Percentiles rank a stretch among this genome's conserved stretches.
Conservation (phyloP, 2,797 vertebrate genomes). For the Scyliorhinus canicula region DNA sequence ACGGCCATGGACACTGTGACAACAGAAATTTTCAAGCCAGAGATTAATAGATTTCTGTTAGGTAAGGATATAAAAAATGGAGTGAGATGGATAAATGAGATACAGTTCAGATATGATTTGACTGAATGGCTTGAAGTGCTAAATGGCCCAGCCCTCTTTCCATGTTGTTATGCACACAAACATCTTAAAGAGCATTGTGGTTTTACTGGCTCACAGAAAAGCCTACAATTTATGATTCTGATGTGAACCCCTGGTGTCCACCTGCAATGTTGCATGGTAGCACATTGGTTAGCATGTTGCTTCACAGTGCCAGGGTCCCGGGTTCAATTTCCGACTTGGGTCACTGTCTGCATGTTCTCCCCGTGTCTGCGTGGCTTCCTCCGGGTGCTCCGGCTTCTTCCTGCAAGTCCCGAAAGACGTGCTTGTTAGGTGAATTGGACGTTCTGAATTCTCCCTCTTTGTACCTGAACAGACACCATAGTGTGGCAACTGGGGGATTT, state of each 20-base stretch:
- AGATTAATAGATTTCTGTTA: background rate
- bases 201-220: background rate
- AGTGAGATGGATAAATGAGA: background rate
- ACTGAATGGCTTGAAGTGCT: background rate
- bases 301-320: too few relatives aligned
- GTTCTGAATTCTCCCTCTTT: too few relatives aligned
- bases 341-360: too few relatives aligned
- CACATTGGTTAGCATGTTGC: too few relatives aligned
- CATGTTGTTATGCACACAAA: background rate
- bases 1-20: background rate
- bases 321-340: too few relatives aligned
- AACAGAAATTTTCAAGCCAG: background rate
- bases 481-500: too few relatives aligned
- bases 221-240: background rate
- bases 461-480: too few relatives aligned
- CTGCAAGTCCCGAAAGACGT: too few relatives aligned
- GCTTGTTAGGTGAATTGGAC: too few relatives aligned
- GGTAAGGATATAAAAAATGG: background rate
- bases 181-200: background rate
- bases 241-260: background rate
- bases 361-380: too few relatives aligned
- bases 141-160: background rate
- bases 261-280: too few relatives aligned
- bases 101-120: background rate
- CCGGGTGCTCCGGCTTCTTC: too few relatives aligned